A percentile compares a stretch with the other conserved stretches of the same genome.
Conservation (phyloP, 2,888 invertebrate genomes). For the Eretmocerus hayati region DNA sequence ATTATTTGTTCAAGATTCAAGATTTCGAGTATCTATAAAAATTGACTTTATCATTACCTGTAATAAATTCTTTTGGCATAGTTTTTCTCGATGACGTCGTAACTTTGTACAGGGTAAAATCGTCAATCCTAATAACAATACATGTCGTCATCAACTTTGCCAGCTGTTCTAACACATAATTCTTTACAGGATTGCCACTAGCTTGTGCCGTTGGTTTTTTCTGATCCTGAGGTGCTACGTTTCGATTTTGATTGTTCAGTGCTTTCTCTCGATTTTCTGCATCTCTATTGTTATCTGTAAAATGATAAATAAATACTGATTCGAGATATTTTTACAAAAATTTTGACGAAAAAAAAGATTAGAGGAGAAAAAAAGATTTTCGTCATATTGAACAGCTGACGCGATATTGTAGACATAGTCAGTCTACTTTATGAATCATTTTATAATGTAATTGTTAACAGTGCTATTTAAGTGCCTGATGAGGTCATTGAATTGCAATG, state of each 20-base stretch:
- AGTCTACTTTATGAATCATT: too few species aligned
- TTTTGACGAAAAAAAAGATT: not conserved
- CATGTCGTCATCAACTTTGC: constrained; percentile 89
- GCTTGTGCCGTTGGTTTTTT: constrained; percentile 36
- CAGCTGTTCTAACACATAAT: constrained; percentile 64
- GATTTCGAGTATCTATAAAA: not conserved
- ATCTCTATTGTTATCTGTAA: constrained; percentile 25
- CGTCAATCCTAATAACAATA: constrained; percentile 80
- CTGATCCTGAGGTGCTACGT: constrained; percentile 30
- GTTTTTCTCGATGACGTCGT: constrained; percentile 69
- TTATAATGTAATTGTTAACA: too few species aligned
- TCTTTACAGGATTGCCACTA: constrained; percentile 55
- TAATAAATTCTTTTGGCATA: constrained; percentile 72
- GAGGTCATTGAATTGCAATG: too few species aligned
- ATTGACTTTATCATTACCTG: constrained; percentile 51
- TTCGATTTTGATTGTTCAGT: constrained; percentile 31
- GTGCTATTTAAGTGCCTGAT: too few species aligned
- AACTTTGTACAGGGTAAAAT: constrained; percentile 82
- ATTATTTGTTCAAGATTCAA: not conserved
- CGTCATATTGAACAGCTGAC: not conserved
- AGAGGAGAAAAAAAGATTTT: not conserved
- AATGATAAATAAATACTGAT: too few species aligned
- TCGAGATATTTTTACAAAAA: too few species aligned
- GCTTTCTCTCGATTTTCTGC: constrained; percentile 34
- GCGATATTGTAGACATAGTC: too few species aligned